Conservation (phyloP, 2,888 invertebrate genomes). For the Meliscaeva auricollis region DNA sequence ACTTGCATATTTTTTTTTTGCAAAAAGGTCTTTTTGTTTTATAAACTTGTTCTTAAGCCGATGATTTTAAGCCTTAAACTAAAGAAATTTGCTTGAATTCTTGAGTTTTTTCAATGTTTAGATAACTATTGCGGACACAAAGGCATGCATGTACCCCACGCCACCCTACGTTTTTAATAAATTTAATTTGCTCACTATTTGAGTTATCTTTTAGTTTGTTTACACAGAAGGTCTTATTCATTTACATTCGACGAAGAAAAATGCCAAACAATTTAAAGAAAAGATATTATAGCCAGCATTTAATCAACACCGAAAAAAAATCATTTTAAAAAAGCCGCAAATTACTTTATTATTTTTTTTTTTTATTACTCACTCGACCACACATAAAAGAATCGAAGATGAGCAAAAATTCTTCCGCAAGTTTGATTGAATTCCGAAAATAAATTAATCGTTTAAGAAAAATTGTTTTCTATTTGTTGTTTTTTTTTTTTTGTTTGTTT, state of each 20-base stretch:
- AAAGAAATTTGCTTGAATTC: no score
- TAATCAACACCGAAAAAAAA: background rate
- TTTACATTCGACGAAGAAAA: background rate
- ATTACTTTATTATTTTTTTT: background rate
- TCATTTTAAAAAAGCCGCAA: constrained; percentile 5
- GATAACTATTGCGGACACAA: no score
- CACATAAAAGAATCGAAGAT: constrained; percentile 2
- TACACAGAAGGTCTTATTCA: background rate
- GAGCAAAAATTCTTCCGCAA: constrained; percentile 10
- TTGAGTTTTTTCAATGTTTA: no score
- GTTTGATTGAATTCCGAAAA: constrained; percentile 26
- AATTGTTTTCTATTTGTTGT: background rate
- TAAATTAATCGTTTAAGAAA: constrained; percentile 18
- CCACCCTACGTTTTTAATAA: background rate
- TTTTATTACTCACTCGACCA: background rate
- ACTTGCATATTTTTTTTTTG: no score
- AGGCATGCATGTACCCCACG: background rate
- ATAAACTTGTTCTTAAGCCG: no score
- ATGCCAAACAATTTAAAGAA: constrained; percentile 11
- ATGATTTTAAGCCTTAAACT: no score
- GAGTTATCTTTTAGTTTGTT: background rate
- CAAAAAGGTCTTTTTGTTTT: no score
- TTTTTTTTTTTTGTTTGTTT: background rate
- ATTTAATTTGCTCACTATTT: background rate
- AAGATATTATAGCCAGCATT: constrained; percentile 1